These are phyloP conservation scores for Callaeas wilsoni DNA, from an alignment of 2,113 vertebrate species.

Conservation along the genomic window DNA sequence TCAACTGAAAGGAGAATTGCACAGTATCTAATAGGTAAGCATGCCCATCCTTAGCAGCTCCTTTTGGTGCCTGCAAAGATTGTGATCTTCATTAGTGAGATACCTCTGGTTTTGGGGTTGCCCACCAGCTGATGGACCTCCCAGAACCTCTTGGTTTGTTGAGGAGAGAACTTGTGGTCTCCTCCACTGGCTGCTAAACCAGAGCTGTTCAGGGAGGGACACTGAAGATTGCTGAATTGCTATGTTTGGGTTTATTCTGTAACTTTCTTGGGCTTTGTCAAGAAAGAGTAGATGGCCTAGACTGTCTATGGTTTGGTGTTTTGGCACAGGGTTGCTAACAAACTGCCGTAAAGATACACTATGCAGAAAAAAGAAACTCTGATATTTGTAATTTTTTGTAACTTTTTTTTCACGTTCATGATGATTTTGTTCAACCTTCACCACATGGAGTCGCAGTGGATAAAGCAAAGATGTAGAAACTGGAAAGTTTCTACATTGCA, in stretches of 20 bases:
- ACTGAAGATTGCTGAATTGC: neutral
- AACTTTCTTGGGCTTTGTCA: neutral
- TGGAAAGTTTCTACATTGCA: neutral
- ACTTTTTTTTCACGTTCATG: neutral
- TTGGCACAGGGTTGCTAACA: neutral
- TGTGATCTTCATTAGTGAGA: neutral
- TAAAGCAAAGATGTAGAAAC: neutral
- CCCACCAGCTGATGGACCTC: neutral
- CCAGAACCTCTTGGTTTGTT: neutral
- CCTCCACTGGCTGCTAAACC: neutral
- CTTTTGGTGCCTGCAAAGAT: neutral
- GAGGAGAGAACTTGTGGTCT: neutral
- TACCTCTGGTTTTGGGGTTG: neutral
- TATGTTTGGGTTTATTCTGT: neutral
- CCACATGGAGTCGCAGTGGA: fast-evolving
- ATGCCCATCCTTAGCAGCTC: neutral
- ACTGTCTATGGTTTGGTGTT: neutral
- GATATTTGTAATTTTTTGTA: neutral
- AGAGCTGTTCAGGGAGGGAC: neutral
- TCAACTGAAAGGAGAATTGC: neutral
- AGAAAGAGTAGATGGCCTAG: neutral
- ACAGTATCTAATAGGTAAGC: neutral
- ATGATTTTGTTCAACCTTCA: neutral
- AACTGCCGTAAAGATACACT: neutral
- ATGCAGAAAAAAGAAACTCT: neutral